Percentiles rank a stretch among this genome's conserved stretches.
phyloP scores from a whole-genome alignment of 2,113 vertebrate genomes.

The Coturnix japonica region DNA sequence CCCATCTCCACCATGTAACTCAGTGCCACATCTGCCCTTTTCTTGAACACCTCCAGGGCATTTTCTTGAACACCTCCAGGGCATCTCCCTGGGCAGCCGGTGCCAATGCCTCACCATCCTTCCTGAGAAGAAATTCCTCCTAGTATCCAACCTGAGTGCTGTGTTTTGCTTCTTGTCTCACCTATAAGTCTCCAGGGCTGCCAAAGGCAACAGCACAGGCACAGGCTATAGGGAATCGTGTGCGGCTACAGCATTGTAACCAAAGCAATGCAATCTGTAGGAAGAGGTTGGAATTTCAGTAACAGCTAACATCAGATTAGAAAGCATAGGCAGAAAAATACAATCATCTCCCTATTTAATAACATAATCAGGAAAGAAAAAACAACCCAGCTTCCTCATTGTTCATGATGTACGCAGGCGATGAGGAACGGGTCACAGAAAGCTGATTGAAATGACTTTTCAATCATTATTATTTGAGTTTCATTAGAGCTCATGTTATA shows the following conservation, averaged over 20 bases:
- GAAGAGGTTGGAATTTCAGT: not conserved
- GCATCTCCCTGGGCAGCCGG: too few species aligned
- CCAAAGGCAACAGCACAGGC: not conserved
- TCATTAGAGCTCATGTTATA: not conserved
- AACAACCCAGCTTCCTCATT: not conserved
- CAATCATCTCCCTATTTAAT: not conserved
- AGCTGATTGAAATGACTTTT: not conserved
- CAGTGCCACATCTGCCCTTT: too few species aligned
- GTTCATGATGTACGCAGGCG: not conserved
- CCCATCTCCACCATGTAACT: too few species aligned
- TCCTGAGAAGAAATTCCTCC: too few species aligned
- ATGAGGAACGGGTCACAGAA: not conserved
- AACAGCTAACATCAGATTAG: not conserved
- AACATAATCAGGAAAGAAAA: not conserved
- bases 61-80: too few species aligned
- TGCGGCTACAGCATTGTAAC: not conserved
- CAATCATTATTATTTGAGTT: not conserved
- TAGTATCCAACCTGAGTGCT: too few species aligned
- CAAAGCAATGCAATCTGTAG: not conserved
- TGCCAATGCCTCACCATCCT: too few species aligned
- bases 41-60: too few species aligned
- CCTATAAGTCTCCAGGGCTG: not conserved
- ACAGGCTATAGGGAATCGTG: rapidly evolving
- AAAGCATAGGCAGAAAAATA: not conserved
- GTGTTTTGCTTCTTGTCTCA: not conserved